These are phyloP conservation scores for Leptopilina clavipes DNA, from an alignment of 1,140 invertebrate species.

Conservation along the genomic window DNA sequence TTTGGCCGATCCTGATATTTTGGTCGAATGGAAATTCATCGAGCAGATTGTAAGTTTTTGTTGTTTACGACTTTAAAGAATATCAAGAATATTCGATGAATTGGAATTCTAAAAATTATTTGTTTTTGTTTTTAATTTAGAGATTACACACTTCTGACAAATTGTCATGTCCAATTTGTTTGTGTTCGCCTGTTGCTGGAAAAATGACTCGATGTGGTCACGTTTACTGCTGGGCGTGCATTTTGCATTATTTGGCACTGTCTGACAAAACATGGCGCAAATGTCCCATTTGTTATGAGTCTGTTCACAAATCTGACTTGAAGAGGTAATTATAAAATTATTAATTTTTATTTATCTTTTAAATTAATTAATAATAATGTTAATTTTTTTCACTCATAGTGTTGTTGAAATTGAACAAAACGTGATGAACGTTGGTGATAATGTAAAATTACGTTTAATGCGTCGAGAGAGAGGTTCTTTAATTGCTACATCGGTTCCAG, in stretches of 20 bases:
- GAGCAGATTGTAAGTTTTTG: conserved; percentile 90
- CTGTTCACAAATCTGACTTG: conserved; percentile 84
- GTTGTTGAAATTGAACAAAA: conserved; percentile 77
- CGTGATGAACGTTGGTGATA: conserved; percentile 81
- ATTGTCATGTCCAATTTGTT: conserved; percentile 93
- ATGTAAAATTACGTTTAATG: conserved; percentile 90
- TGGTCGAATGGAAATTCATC: conserved; percentile 93
- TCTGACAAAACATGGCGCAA: conserved; percentile 85
- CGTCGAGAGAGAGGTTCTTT: conserved; percentile 87
- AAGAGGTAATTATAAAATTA: conserved; percentile 79
- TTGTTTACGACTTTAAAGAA: conserved; percentile 21
- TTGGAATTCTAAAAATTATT: neutral
- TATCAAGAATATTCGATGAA: conserved; percentile 21
- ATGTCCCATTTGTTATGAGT: conserved; percentile 92
- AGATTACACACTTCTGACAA: conserved; percentile 79
- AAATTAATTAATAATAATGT: too few species aligned
- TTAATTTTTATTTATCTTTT: too few species aligned
- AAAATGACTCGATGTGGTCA: conserved; percentile 97
- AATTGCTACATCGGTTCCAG: conserved; percentile 80
- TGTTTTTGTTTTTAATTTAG: conserved; percentile 65
- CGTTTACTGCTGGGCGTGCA: conserved; percentile 96
- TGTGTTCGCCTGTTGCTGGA: conserved; percentile 87
- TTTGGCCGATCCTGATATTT: conserved; percentile 87
- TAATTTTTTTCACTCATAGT: conserved; percentile 67
- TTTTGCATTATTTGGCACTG: conserved; percentile 92